These are phyloP conservation scores for Elmis aenea DNA, from an alignment of 2,888 invertebrate genomes.

Conservation along the genomic window DNA sequence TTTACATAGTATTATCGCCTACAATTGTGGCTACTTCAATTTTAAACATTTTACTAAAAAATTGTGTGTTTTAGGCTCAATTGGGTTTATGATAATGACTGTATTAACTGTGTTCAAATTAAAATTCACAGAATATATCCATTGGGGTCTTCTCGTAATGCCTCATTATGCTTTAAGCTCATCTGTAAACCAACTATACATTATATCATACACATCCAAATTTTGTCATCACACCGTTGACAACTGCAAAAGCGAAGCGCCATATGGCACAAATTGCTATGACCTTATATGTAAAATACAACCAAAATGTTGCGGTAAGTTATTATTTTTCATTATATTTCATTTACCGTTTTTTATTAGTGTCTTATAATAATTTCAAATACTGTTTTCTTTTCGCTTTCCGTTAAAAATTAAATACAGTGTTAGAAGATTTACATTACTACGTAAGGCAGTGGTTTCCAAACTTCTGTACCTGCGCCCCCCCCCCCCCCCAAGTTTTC, in stretches of 20 bases:
- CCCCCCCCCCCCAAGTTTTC: too few relatives aligned
- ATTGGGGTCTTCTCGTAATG: constrained; percentile 63
- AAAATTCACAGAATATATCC: constrained; percentile 55
- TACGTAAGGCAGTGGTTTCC: too few relatives aligned
- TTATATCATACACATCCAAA: constrained; percentile 15
- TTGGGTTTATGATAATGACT: constrained; percentile 64
- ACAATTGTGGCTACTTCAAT: too few relatives aligned
- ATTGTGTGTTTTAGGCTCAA: constrained; percentile 58
- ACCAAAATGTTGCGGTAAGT: constrained; percentile 42
- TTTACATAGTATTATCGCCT: too few relatives aligned
- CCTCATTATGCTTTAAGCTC: constrained; percentile 64
- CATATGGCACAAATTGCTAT: constrained; percentile 29
- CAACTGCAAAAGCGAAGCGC: constrained; percentile 16
- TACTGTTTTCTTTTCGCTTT: too few relatives aligned
- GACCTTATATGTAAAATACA: constrained; percentile 23
- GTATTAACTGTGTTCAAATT: constrained; percentile 59
- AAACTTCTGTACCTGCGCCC: too few relatives aligned
- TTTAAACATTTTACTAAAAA: too few relatives aligned
- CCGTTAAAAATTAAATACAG: too few relatives aligned
- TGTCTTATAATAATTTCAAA: too few relatives aligned
- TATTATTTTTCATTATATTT: too few relatives aligned
- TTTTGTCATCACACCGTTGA: constrained; percentile 17
- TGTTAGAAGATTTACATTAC: too few relatives aligned
- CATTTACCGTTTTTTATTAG: too few relatives aligned
- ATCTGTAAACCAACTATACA: constrained; percentile 40